Base-by-base conservation (phyloP, 2,113 vertebrate genomes). In the Thunnus thynnus region DNA sequence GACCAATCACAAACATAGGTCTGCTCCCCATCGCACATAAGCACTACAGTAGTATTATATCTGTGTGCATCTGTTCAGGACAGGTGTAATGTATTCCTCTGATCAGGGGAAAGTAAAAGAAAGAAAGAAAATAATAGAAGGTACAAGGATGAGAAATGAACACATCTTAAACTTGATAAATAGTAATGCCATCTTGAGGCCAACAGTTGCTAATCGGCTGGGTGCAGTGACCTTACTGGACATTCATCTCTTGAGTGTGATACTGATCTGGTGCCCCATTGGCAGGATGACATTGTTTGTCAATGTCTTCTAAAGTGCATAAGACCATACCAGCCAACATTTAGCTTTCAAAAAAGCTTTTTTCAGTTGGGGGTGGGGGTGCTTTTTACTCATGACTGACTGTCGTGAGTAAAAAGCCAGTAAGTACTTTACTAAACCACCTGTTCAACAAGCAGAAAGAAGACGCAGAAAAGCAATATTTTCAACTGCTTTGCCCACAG, bases 161-260 rank as follows among this genome's bases (percentile, higher is more conserved):
- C 44, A 75, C 18, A 69, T 76, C 46, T 57, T 64, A 17, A 76
- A 55, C 51, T 46, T 69, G 44, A 73, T 85, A 41, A 61, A 72
- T 41, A 30, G 50, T 48, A 72, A 87, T 70, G 27, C 48, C 57
- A 75, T 55, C 78, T 83, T 20, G 48, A 80, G 65, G 76, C 56
- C 25, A 61, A 72, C 22, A 68, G 72, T 74, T 22, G 61, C 56
- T 17, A 72, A 65, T 80, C 8, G 22, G 48, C 36, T 48, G 10
- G 65, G 46, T 69, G 27, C 68, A 52, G 32, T 70, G 18, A 71
- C 20, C 32, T 68, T 25, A 71, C 3, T 47, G 22, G 27, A 36
- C 55, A 72, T 65, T 65, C 4, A 30, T 56, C 36, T 27, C 14
- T 22, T 25, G 14, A 16, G n/a, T 20, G 2, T 58, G 6, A 11